Percentiles rank a stretch among this genome's conserved stretches.
Conservation (phyloP, 2,797 vertebrate genomes). For the Acanthis flammea region DNA sequence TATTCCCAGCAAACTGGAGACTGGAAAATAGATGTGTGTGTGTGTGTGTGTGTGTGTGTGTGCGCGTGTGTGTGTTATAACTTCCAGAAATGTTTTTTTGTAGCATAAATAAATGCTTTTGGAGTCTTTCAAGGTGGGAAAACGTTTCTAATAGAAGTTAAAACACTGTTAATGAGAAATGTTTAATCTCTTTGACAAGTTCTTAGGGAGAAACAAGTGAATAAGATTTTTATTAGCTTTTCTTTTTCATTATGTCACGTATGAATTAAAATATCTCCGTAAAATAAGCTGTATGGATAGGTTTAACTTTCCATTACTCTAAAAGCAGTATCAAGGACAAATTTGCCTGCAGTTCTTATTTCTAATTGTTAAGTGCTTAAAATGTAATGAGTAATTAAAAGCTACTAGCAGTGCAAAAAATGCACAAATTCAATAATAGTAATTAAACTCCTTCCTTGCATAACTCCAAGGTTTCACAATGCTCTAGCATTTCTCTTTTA, state of each 20-base stretch:
- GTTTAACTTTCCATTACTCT: background rate
- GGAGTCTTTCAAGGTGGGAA: background rate
- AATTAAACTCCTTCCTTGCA: constrained; percentile 23
- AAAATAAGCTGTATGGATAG: background rate
- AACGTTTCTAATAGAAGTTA: background rate
- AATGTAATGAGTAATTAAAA: background rate
- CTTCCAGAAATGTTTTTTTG: background rate
- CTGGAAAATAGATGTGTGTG: background rate
- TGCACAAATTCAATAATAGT: background rate
- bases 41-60: background rate
- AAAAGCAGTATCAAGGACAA: background rate
- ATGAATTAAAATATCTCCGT: background rate
- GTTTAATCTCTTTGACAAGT: background rate
- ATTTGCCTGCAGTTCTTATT: background rate
- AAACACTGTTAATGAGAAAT: background rate
- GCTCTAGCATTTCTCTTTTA: constrained; percentile 18
- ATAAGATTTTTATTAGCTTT: background rate
- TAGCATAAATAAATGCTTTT: background rate
- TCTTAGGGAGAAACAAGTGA: background rate
- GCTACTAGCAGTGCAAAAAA: background rate
- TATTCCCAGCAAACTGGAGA: background rate
- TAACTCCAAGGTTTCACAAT: constrained; percentile 55
- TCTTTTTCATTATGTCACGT: background rate
- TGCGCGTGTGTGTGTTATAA: background rate
- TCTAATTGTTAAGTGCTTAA: background rate